Evolutionary conservation across 2,797 vertebrate species (phyloP), one percentile per base, ranked within the genome.

Genomic region (Aplochiton taeniatus): DNA sequence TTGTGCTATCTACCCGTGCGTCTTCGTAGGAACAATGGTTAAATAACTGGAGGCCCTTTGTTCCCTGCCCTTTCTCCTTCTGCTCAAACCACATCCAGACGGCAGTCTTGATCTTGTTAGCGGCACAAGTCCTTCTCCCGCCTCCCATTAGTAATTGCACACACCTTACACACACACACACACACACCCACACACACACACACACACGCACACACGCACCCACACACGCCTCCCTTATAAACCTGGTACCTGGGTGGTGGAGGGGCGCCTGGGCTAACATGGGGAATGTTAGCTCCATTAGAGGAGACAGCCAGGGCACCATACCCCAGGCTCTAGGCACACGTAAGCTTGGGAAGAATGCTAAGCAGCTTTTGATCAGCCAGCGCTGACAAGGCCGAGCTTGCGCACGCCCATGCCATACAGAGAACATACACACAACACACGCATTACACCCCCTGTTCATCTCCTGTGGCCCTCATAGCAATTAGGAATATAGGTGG

Each of bases 231-330:
- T 73, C 77, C 31, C 69, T 77, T 84, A 17, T 7, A 11, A 17
- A 45, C 5, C 0, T 1, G 7, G 18, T 20, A 47, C 58, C 18
- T 48, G 46, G 48, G 46, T 31, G 58, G 45, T 4, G 81, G 75
- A 11, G 72, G 17, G 76, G 16, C 75, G 69, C 58, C 73, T 76
- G 78, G 31, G 76, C 73, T 87, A 81, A 90, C 85, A 83, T 66
- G 12, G 52, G 57, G 56, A 73, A 74, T 61, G 55, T 83, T 80
- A 81, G 80, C 75, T 79, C 74, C 77, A 68, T 61, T 67, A 63
- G 62, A 60, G 44, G 57, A 74, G 81, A 78, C 78, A 59, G 49
- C n/a, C 8, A 11, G 46, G 46, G 47, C 83, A 80, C 44, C 44
- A 16, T 60, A n/a, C 20, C 58, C 59, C 17, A 81, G 70, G 54